phyloP scores from a whole-genome alignment of 2,113 vertebrate species.

The Seriola rivoliana region DNA sequence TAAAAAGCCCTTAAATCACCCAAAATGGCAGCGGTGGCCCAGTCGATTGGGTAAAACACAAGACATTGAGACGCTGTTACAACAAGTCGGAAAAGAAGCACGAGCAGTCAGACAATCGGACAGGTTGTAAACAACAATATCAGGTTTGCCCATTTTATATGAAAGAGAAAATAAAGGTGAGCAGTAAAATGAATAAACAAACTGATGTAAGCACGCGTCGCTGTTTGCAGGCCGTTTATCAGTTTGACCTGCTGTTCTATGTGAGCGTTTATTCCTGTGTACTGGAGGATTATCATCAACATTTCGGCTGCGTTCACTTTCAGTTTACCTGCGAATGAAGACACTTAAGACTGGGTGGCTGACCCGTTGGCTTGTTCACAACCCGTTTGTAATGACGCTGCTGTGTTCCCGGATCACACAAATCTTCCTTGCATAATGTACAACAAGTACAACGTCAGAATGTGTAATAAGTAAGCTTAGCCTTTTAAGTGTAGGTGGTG shows the following conservation, averaged over 20 bases:
- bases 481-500: no score
- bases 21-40: background rate
- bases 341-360: no score
- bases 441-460: background rate
- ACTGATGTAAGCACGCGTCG: no score
- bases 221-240: no score
- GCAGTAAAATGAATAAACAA: background rate
- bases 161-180: background rate
- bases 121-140: background rate
- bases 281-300: no score
- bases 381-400: no score
- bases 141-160: background rate
- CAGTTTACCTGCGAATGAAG: background rate
- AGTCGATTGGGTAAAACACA: background rate
- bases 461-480: background rate
- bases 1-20: background rate
- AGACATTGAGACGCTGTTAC: background rate
- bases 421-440: background rate
- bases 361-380: background rate
- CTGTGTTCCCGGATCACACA: background rate
- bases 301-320: background rate
- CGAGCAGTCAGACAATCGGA: background rate
- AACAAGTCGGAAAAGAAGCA: background rate
- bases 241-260: no score
- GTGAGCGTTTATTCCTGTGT: no score